These are phyloP conservation scores for Harmothoe impar DNA, from an alignment of 2,888 invertebrate genomes.

Conservation along the genomic window DNA sequence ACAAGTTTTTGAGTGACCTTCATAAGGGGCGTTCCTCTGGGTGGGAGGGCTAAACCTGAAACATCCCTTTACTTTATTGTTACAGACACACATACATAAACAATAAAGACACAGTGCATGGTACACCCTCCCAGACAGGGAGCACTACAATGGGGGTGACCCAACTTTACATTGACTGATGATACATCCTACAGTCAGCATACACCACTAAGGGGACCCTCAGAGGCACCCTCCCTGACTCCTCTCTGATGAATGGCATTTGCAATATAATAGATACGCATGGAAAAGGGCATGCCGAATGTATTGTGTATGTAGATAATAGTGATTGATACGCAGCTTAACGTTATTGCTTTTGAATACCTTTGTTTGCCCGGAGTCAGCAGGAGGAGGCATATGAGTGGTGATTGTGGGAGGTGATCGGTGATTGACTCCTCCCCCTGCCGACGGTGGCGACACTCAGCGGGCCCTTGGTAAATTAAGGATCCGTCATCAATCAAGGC, in stretches of 20 bases:
- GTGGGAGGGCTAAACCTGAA: too few species aligned
- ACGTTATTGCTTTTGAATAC: constrained; percentile 55
- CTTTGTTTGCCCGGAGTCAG: constrained; percentile 24
- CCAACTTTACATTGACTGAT: neutral
- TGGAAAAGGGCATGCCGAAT: constrained; percentile 19
- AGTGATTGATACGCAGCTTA: constrained; percentile 45
- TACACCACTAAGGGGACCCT: neutral
- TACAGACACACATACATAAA: too few species aligned
- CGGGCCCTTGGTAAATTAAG: constrained; percentile 30
- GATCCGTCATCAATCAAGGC: constrained; percentile 17
- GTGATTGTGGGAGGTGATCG: neutral
- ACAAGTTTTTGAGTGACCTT: too few species aligned
- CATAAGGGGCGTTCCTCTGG: too few species aligned
- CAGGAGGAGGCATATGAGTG: constrained; percentile 30
- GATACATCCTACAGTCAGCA: neutral
- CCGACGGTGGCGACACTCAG: neutral
- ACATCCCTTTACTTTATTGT: too few species aligned
- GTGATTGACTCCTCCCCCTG: constrained; percentile 51
- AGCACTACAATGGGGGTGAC: neutral
- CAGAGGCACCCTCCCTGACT: neutral
- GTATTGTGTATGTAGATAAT: constrained; percentile 27
- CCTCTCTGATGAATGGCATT: constrained; percentile 48
- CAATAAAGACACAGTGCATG: neutral
- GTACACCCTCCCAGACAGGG: neutral
- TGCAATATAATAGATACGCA: constrained; percentile 50